Evolutionary conservation across 2,888 invertebrate species (phyloP).

Genomic region (Saturnia pavonia): DNA sequence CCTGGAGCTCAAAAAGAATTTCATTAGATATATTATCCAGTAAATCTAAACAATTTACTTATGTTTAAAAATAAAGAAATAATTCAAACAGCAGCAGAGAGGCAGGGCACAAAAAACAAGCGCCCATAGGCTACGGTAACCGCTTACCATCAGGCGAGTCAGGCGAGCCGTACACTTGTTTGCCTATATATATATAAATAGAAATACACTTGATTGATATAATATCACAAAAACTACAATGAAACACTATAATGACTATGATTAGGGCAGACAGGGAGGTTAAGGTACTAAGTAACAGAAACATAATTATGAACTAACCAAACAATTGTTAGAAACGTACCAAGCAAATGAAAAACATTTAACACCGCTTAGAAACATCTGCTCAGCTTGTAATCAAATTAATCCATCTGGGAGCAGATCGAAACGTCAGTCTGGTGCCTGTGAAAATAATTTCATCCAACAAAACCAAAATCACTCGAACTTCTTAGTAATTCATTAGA

Average conservation of each 20-base stretch:
- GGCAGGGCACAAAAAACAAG: no score
- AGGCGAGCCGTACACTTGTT: no score
- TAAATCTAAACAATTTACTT: no score
- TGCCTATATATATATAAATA: no score
- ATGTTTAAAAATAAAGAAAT: no score
- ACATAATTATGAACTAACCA: not conserved
- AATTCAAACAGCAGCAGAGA: no score
- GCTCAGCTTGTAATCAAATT: slow-evolving; percentile 76
- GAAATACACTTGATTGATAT: not conserved
- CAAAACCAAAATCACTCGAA: slow-evolving; percentile 34
- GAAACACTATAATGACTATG: no score
- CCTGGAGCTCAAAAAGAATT: no score
- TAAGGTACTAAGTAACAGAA: not conserved
- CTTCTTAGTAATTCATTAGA: slow-evolving; percentile 27
- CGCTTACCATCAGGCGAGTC: no score
- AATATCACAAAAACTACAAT: not conserved
- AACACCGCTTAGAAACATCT: slow-evolving; percentile 57
- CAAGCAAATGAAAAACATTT: slow-evolving; percentile 24
- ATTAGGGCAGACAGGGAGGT: not conserved
- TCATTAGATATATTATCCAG: no score
- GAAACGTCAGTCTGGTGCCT: slow-evolving; percentile 75
- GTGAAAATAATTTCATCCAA: slow-evolving; percentile 73
- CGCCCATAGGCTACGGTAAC: no score
- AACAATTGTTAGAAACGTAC: slow-evolving; percentile 5
- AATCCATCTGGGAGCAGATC: slow-evolving; percentile 80